phyloP scores from a whole-genome alignment of 2,113 vertebrate species.

The Phalacrocorax aristotelis region DNA sequence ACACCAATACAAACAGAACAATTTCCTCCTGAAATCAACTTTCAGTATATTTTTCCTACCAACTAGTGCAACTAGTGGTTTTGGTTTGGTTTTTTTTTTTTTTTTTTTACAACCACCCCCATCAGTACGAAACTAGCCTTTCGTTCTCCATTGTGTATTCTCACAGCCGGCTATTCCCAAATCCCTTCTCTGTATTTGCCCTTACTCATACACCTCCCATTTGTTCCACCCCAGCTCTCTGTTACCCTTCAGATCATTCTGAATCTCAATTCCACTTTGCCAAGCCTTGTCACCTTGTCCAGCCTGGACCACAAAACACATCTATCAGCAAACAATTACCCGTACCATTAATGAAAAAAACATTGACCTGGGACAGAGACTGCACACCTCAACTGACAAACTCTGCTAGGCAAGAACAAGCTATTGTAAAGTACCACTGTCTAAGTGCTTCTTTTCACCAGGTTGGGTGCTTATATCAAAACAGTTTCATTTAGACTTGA shows the following conservation, averaged over 20 bases:
- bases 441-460: not conserved
- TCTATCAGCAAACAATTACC: not conserved
- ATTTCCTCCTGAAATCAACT: not conserved
- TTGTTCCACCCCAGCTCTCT: not conserved
- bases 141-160: not conserved
- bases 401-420: not conserved
- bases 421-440: not conserved
- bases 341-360: not conserved
- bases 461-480: not conserved
- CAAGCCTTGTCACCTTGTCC: not conserved
- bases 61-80: not conserved
- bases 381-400: not conserved
- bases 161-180: not conserved
- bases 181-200: not conserved
- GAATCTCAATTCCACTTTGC: not conserved
- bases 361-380: not conserved
- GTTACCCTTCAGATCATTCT: not conserved
- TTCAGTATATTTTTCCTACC: not conserved
- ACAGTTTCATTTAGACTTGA: not conserved
- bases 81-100: not conserved
- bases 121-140: not conserved
- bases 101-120: not conserved
- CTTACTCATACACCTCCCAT: not conserved
- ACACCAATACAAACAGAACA: not conserved
- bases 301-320: not conserved